Conservation (phyloP, 1,140 invertebrate genomes). For the Atopsyche davidsoni region DNA sequence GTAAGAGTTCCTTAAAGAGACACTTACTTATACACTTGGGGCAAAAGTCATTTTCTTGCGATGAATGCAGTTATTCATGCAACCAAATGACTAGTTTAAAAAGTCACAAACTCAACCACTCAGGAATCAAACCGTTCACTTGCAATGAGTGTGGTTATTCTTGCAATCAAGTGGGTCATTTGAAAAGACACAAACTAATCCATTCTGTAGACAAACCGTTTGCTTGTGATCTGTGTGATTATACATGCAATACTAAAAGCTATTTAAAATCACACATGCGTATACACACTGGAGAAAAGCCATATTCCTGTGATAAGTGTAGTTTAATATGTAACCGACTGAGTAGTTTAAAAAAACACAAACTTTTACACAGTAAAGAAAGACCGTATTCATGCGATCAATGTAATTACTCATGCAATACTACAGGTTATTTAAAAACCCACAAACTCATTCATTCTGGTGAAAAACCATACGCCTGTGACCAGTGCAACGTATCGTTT, state of each 20-base stretch:
- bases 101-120: neutral
- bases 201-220: neutral
- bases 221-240: neutral
- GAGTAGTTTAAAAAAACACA: slow-evolving; percentile 10
- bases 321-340: slow-evolving; percentile 2
- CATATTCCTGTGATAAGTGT: neutral
- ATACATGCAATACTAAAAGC: neutral
- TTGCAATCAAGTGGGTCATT: neutral
- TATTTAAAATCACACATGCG: neutral
- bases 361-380: slow-evolving; percentile 7
- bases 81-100: too few species aligned
- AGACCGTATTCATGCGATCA: slow-evolving; percentile 9
- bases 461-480: slow-evolving; percentile 6
- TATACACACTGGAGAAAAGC: neutral
- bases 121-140: neutral
- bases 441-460: slow-evolving; percentile 10
- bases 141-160: neutral
- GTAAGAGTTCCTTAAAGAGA: too few species aligned
- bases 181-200: neutral
- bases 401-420: slow-evolving; percentile 8
- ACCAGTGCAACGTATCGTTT: slow-evolving; percentile 1
- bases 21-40: too few species aligned
- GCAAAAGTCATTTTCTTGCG: too few species aligned
- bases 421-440: neutral
- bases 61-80: too few species aligned